phyloP scores from a whole-genome alignment of 2,888 invertebrate genomes.

The Amphipyra berbera region DNA sequence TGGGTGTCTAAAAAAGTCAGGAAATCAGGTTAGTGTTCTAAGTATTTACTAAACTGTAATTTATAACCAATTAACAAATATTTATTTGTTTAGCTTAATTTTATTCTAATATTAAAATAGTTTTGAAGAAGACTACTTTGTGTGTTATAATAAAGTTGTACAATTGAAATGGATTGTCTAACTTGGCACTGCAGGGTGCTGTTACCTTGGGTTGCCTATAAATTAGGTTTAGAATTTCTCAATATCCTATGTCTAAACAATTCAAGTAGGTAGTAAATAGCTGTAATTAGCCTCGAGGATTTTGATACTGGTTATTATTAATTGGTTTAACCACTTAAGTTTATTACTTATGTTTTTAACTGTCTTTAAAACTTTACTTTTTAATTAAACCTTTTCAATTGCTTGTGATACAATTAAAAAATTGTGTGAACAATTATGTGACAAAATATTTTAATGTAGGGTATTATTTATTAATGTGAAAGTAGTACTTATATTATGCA shows the following conservation, averaged over 20 bases:
- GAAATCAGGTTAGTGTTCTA: slow-evolving; percentile 70
- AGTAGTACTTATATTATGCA: no score
- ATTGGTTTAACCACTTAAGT: no score
- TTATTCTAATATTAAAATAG: neutral
- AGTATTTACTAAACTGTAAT: slow-evolving; percentile 27
- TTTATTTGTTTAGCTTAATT: neutral
- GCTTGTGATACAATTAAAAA: no score
- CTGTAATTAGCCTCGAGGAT: neutral
- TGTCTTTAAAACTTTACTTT: no score
- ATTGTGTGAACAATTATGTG: no score
- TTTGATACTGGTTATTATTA: neutral
- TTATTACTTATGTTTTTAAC: no score
- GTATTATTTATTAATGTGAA: no score
- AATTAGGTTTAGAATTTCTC: slow-evolving; percentile 15
- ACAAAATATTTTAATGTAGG: no score
- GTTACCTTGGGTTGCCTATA: slow-evolving; percentile 8
- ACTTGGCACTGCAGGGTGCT: slow-evolving; percentile 2
- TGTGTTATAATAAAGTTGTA: no score
- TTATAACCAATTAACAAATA: neutral
- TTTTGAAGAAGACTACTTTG: neutral
- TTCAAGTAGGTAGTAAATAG: neutral
- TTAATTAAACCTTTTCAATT: no score
- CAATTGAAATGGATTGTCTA: neutral
- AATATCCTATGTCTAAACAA: slow-evolving; percentile 23
- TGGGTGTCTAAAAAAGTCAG: slow-evolving; percentile 55